Percentiles rank a stretch among this genome's conserved stretches.
Evolutionary conservation across 2,797 vertebrate genomes (phyloP).

Genomic region (Xyrichtys novacula): DNA sequence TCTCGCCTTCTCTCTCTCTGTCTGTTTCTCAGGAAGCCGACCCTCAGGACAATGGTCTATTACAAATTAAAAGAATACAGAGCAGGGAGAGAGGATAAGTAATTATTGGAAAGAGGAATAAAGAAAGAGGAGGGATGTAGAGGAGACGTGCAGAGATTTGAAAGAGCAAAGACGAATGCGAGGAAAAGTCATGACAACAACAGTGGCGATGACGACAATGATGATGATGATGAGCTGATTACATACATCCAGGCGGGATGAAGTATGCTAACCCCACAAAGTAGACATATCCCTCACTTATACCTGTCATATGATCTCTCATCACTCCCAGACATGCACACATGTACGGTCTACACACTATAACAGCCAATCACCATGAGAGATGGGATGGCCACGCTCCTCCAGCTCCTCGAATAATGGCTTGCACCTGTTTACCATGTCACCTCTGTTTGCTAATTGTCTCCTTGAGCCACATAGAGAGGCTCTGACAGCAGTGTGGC

Average conservation of each 20-base stretch:
- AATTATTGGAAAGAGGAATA: slow-evolving; percentile 80
- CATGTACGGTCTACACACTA: slow-evolving; percentile 39
- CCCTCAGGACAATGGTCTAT: slow-evolving; percentile 65
- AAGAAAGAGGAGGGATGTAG: slow-evolving; percentile 71
- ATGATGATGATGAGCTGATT: slow-evolving; percentile 48
- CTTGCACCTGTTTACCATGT: slow-evolving; percentile 99
- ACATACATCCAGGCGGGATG: slow-evolving; percentile 84
- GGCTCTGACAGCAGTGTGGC: slow-evolving; percentile 92
- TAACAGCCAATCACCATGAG: slow-evolving; percentile 88
- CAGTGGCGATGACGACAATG: neutral
- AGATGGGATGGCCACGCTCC: slow-evolving; percentile 95
- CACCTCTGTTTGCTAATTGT: slow-evolving; percentile 99
- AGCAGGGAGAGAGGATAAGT: slow-evolving; percentile 65
- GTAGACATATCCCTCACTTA: slow-evolving; percentile 94
- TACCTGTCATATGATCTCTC: slow-evolving; percentile 90
- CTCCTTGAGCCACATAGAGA: slow-evolving; percentile 95
- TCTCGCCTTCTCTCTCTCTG: slow-evolving; percentile 37
- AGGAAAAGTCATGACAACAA: slow-evolving; percentile 8
- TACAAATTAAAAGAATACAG: slow-evolving; percentile 74
- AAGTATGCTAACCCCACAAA: slow-evolving; percentile 89
- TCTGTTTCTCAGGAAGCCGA: slow-evolving; percentile 44
- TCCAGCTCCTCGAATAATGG: slow-evolving; percentile 98
- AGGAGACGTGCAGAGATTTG: slow-evolving; percentile 39
- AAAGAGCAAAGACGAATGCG: slow-evolving; percentile 23
- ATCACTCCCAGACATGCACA: slow-evolving; percentile 45